Conservation (phyloP, 1,140 invertebrate genomes). For the Steinernema khuongi region DNA sequence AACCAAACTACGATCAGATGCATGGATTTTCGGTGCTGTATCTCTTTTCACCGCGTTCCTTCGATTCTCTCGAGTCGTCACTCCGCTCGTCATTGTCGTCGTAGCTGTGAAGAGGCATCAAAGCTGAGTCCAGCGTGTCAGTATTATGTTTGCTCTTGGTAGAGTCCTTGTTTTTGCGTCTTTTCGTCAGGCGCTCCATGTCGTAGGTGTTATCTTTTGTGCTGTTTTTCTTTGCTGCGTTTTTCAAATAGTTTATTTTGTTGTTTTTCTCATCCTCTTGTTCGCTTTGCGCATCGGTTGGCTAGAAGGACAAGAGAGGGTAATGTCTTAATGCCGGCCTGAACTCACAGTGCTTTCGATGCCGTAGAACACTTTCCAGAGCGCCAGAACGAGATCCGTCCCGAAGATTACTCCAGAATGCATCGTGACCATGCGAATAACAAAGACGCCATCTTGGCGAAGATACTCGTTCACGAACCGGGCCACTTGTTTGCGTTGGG, state of each 20-base stretch:
- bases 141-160: not conserved
- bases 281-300: not conserved
- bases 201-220: not conserved
- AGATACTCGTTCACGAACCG: conserved; percentile 62
- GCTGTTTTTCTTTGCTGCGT: not conserved
- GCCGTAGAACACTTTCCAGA: conserved; percentile 29
- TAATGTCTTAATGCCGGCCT: not conserved
- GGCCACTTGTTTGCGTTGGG: conserved; percentile 39
- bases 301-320: not conserved
- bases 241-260: not conserved
- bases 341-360: not conserved
- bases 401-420: conserved; percentile 51
- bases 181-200: not conserved
- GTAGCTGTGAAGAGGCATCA: not conserved
- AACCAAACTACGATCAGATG: no score
- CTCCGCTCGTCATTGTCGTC: no score
- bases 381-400: conserved; percentile 39
- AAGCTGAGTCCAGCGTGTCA: not conserved
- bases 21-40: no score
- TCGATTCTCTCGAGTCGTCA: no score
- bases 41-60: no score
- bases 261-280: not conserved
- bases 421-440: conserved; percentile 61
- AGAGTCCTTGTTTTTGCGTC: not conserved
- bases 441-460: conserved; percentile 62